Base-by-base conservation (phyloP, 1,140 invertebrate species). In the Euwallacea similis region DNA sequence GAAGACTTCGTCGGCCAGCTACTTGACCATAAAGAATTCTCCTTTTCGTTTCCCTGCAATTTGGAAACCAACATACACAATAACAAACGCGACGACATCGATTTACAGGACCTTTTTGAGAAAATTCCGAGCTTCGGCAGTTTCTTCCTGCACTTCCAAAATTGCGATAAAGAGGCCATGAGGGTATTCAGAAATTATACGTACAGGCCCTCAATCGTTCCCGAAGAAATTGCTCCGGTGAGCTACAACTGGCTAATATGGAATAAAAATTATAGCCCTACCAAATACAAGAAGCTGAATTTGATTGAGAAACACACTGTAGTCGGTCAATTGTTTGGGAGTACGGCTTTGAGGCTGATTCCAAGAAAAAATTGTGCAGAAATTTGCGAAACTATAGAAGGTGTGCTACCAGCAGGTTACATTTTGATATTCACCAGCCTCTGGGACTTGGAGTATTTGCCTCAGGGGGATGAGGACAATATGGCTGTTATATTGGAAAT, bases 61-160 rank as follows among this genome's bases (percentile, higher is more conserved):
- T 50, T 79, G 8, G 64, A 66, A 0, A 78, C 75, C 2, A 80
- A 78, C 65, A 55, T 76, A 2, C 21, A 72, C 50, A 75, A 72
- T 13, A 21, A 74, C 2, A 60, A 63, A 21, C 54, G 69, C 42
- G 46, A 42, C 10, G 58, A 55, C 8, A n/a, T 47, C 4, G 21
- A 62, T 61, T 33, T 63, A 1, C 10, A 33, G 10, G 60, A 3
- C 9, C 21, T 79, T 0, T 15, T 79, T 10, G 11, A 66, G n/a
- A 76, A 74, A 46, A 60, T 58, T 0, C 6, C 71, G n/a, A 41
- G 67, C 7, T 76, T 76, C 9, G 86, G 88, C 0, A 88, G 88
- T 73, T 94, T 90, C 88, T 95, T 92, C 79, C 87, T 92, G 2
- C 91, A 93, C 75, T 94, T 93, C 87, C 91, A 93, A 82, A 94